A percentile compares a stretch with the other conserved stretches of the same genome.
Conservation (phyloP, 2,888 invertebrate genomes). For the Caenorhabditis drosophilae region DNA sequence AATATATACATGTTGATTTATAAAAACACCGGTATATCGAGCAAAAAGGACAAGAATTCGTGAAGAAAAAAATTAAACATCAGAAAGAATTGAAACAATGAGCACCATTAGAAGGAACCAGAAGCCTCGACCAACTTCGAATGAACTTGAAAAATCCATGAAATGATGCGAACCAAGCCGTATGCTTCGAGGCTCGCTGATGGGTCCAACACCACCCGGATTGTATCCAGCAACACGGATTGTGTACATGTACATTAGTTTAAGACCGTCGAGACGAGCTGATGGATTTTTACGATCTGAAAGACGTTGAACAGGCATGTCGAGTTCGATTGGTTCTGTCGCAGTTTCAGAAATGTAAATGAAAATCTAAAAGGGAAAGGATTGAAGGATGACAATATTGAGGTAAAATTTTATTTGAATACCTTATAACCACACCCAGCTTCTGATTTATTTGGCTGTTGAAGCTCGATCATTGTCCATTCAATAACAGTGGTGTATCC, state of each 20-base stretch:
- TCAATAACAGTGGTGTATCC: slow-evolving; percentile 57
- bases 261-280: slow-evolving; percentile 61
- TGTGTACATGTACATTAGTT: slow-evolving; percentile 62
- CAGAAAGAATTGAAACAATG: too few species aligned
- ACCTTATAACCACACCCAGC: slow-evolving; percentile 49
- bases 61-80: too few species aligned
- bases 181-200: slow-evolving; percentile 47
- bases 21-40: not conserved
- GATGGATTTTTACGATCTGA: slow-evolving; percentile 55
- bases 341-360: slow-evolving; percentile 50
- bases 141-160: slow-evolving; percentile 15
- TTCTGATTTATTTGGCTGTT: slow-evolving; percentile 30
- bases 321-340: slow-evolving; percentile 47
- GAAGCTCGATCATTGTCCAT: slow-evolving; percentile 50
- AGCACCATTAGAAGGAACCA: too few species aligned
- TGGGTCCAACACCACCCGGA: slow-evolving; percentile 61
- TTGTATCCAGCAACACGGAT: slow-evolving; percentile 62
- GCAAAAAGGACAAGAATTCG: not conserved
- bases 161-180: slow-evolving; percentile 49
- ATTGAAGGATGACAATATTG: not conserved
- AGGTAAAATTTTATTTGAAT: not conserved
- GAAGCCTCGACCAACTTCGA: too few species aligned
- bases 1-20: slow-evolving; percentile 2
- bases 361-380: slow-evolving; percentile 34
- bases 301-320: slow-evolving; percentile 52